These are phyloP conservation scores for Acrobasis repandana DNA, from an alignment of 2,888 invertebrate genomes.

Conservation along the genomic window DNA sequence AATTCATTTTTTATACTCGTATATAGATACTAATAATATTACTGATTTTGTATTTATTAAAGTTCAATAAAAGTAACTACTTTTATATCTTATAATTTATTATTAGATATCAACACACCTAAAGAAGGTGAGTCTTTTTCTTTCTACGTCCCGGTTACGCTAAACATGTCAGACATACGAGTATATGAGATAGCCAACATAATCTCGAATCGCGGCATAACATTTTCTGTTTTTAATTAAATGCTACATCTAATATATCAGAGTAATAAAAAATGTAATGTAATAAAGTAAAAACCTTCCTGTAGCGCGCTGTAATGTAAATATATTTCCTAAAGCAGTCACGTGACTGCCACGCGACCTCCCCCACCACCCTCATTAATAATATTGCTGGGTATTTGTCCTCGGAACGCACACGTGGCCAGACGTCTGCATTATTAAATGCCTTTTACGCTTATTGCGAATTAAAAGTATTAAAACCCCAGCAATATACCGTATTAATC, in stretches of 20 bases:
- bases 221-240: background rate
- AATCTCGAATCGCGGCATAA: no score
- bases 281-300: conserved; percentile 54
- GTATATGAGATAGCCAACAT: no score
- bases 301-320: conserved; percentile 60
- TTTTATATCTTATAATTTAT: no score
- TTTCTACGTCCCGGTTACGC: no score
- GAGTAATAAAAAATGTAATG: conserved; percentile 29
- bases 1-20: no score
- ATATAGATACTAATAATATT: no score
- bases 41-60: no score
- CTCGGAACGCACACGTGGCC: conserved; percentile 67
- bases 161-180: no score
- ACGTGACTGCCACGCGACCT: conserved; percentile 73
- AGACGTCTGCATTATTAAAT: conserved; percentile 82
- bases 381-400: conserved; percentile 77
- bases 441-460: conserved; percentile 82
- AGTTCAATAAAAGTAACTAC: no score
- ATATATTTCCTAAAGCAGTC: conserved; percentile 62
- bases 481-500: conserved; percentile 63
- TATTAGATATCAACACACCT: no score
- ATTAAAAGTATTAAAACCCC: conserved; percentile 52
- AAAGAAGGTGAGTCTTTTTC: no score
- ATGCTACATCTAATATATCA: background rate
- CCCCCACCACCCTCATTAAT: conserved; percentile 62